Percentiles rank a stretch among this genome's conserved stretches.
These are phyloP conservation scores for Myotis lucifugus DNA, from an alignment of 2,113 vertebrate species.

Conservation along the genomic window DNA sequence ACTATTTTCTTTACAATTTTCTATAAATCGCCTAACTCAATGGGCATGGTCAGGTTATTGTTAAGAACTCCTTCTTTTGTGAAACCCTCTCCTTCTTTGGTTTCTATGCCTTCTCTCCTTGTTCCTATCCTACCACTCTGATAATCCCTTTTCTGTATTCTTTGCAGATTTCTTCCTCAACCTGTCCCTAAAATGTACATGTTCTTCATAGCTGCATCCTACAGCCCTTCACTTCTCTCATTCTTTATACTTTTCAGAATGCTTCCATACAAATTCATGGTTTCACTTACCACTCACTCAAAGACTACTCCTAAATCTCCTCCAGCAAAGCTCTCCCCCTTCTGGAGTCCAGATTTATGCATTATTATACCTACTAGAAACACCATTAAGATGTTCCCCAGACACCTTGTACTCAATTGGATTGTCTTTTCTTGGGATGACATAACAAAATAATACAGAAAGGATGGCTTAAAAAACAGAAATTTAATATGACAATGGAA, in stretches of 20 bases:
- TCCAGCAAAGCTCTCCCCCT: background rate
- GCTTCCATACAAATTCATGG: background rate
- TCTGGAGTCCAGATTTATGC: background rate
- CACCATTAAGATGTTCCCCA: background rate
- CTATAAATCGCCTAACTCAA: background rate
- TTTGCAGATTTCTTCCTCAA: background rate
- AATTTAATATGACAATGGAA: background rate
- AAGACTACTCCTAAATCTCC: background rate
- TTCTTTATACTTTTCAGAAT: background rate
- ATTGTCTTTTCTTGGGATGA: background rate
- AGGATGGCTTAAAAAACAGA: background rate
- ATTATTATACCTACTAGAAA: background rate
- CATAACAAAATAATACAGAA: background rate
- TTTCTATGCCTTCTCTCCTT: background rate
- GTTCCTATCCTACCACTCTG: background rate
- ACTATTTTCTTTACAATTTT: background rate
- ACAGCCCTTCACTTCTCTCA: background rate
- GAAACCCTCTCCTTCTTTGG: background rate
- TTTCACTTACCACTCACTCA: background rate
- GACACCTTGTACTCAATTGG: background rate
- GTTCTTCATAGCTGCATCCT: background rate
- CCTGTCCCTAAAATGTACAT: background rate
- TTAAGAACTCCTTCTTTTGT: background rate
- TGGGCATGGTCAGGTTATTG: background rate
- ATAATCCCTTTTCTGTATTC: background rate